phyloP scores from a whole-genome alignment of 2,797 vertebrate genomes.

The Calcarius lapponicus region DNA sequence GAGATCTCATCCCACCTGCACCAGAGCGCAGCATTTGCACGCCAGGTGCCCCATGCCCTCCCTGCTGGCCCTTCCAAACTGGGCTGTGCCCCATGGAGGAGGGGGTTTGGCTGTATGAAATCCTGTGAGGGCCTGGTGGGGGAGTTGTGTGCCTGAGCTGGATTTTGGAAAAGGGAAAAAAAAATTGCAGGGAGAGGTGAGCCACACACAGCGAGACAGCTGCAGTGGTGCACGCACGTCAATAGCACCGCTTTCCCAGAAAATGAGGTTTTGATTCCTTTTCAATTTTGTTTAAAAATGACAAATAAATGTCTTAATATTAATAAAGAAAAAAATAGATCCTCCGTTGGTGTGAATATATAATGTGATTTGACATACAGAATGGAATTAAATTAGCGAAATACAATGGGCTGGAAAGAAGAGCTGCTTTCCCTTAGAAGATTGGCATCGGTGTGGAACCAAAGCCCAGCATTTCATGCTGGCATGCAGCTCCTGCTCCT shows the following conservation, averaged over 20 bases:
- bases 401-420: constrained; percentile 55
- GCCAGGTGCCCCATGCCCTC: neutral
- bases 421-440: constrained; percentile 12
- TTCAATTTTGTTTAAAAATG: constrained; percentile 60
- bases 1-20: neutral
- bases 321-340: constrained; percentile 36
- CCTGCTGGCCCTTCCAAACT: neutral
- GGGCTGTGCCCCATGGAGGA: rapidly evolving
- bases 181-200: neutral
- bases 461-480: neutral
- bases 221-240: neutral
- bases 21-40: neutral
- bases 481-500: neutral
- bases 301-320: constrained; percentile 69
- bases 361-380: constrained; percentile 54
- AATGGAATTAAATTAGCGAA: constrained; percentile 55
- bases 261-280: constrained; percentile 65
- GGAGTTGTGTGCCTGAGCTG: neutral
- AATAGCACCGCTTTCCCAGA: neutral
- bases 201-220: neutral
- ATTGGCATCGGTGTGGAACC: neutral
- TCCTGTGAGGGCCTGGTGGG: rapidly evolving
- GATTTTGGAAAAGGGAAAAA: neutral
- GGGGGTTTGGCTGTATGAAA: neutral
- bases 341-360: neutral